These are phyloP conservation scores for Holocentrus rufus DNA, from an alignment of 2,797 vertebrate species.

Conservation along the genomic window DNA sequence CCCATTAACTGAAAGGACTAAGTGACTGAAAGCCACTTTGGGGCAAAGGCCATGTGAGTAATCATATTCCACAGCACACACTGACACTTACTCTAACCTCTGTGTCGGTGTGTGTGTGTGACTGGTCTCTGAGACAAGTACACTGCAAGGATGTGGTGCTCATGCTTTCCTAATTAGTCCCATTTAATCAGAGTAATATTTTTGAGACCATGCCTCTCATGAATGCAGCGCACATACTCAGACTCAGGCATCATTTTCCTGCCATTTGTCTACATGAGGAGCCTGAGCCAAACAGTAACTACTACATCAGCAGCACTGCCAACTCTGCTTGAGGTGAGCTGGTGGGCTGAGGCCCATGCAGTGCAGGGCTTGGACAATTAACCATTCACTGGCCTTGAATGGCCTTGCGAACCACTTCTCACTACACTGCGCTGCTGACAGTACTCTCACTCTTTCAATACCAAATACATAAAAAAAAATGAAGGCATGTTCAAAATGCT, in stretches of 20 bases:
- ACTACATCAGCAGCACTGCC: neutral
- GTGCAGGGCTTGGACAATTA: neutral
- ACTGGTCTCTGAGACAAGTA: neutral
- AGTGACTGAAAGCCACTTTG: too few species aligned
- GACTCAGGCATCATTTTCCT: neutral
- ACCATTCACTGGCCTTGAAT: neutral
- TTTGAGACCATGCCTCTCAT: neutral
- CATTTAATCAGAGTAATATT: neutral
- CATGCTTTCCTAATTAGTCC: neutral
- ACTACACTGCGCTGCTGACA: too few species aligned
- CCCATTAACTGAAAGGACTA: neutral
- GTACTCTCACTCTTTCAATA: neutral
- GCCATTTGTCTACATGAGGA: conserved; percentile 4
- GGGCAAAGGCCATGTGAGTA: neutral
- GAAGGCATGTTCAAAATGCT: neutral
- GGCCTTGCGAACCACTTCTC: neutral
- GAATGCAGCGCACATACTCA: neutral
- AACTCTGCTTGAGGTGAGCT: neutral
- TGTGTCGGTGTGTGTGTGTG: neutral
- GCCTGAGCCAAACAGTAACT: conserved; percentile 5
- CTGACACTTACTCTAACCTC: neutral
- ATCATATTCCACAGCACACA: neutral
- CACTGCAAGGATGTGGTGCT: neutral
- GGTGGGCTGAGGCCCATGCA: neutral
- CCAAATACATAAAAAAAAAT: neutral